Base-by-base conservation (phyloP, 2,888 invertebrate genomes). In the Sinhomidia bicolor region DNA sequence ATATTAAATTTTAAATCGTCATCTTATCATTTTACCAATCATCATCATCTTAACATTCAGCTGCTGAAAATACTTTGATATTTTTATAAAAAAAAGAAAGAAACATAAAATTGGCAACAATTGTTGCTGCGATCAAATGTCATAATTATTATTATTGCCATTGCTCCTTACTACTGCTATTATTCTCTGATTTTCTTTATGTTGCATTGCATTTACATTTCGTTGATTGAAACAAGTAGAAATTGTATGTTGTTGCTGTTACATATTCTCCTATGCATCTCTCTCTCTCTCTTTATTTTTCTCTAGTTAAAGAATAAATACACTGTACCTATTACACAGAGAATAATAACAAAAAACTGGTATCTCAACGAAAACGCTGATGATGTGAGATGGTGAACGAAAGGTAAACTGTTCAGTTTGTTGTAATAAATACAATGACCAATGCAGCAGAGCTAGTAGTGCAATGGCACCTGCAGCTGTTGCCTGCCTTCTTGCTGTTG, bases 81-180 rank as follows among this genome's bases (percentile, higher is more conserved):
- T n/a, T n/a, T n/a, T n/a, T n/a, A n/a, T n/a, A n/a, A n/a, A n/a
- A n/a, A n/a, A n/a, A n/a, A 76, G 54, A 44, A 44, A 57, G 57
- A 57, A 71, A 26, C 41, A 44, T 71, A 76, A 76, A 51, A 76
- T 76, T 76, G 76, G 29, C 54, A 47, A 65, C 54, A 17, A 14
- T n/a, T n/a, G n/a, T n/a, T n/a, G n/a, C 65, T 65, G 32, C 17
- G 65, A 51, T 76, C 76, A 76, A 76, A 51, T 54, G 76, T 76
- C 76, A 76, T 76, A 29, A 51, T 76, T 76, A 76, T 76, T 51
- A 76, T 76, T 76, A 54, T 32, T 51, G 26, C 29, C 26, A 1
- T 12, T 76, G 65, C 65, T n/a, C 57, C 57, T 57, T n/a, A 32
- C 32, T 54, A 54, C 54, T 65, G n/a, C 32, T 54, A 54, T n/a